Conservation (phyloP, 2,888 invertebrate species). For the Agrotis clavis region DNA sequence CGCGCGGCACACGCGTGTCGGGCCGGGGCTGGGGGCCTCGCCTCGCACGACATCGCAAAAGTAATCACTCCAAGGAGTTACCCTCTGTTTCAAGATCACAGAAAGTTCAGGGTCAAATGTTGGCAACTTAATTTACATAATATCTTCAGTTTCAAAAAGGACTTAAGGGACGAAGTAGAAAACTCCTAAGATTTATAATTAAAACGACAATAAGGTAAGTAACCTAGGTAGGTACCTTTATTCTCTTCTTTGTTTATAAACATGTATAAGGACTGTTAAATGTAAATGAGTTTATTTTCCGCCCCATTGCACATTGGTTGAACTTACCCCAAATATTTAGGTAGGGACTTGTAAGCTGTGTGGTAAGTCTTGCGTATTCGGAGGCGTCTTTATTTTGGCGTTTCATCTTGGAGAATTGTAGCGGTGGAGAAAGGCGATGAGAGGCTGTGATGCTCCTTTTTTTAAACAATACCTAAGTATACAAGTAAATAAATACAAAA, state of each 20-base stretch:
- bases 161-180: not conserved
- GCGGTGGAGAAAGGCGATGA: not conserved
- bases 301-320: constrained; percentile 10
- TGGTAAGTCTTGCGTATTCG: not conserved
- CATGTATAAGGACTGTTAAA: constrained; percentile 24
- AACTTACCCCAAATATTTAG: constrained; percentile 13
- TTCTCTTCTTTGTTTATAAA: constrained; percentile 16
- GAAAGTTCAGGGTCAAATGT: constrained; percentile 58
- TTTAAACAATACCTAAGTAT: not conserved
- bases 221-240: constrained; percentile 19
- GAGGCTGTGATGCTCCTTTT: not conserved
- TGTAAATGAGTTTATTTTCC: constrained; percentile 10
- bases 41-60: constrained; percentile 20
- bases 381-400: not conserved
- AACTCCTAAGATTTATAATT: not conserved
- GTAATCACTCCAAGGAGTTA: constrained; percentile 30
- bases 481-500: constrained; percentile 20
- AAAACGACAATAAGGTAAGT: constrained; percentile 18
- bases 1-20: constrained; percentile 31
- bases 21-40: constrained; percentile 55
- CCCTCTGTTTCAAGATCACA: constrained; percentile 44
- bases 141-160: not conserved
- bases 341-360: constrained; percentile 10
- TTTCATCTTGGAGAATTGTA: not conserved
- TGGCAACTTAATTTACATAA: constrained; percentile 11